Evolutionary conservation across 2,113 vertebrate species (phyloP).

Genomic region (Callospermophilus lateralis): DNA sequence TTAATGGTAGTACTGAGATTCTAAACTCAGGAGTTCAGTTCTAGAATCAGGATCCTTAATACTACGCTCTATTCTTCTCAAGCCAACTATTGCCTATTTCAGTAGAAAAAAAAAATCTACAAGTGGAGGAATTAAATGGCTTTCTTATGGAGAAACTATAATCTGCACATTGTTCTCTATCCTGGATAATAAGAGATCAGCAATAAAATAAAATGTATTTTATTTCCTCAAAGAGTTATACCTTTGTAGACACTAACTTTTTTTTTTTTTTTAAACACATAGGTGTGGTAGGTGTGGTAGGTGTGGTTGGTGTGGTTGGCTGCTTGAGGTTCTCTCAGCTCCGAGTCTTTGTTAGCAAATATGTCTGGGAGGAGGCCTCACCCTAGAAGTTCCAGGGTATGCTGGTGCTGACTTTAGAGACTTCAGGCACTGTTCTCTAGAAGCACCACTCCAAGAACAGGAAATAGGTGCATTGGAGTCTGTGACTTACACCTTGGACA

Average conservation of each 20-base stretch:
- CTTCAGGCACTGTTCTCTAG: constrained; percentile 8
- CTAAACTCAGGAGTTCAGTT: background rate
- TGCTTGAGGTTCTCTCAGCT: background rate
- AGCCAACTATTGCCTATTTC: background rate
- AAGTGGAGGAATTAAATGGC: background rate
- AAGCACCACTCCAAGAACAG: constrained; percentile 5
- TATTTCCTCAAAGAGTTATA: constrained; percentile 55
- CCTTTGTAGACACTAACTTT: constrained; percentile 31
- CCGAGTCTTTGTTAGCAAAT: constrained; percentile 18
- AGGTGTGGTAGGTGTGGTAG: background rate
- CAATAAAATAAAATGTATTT: constrained; percentile 5
- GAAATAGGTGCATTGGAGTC: background rate
- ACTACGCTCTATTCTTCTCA: constrained; percentile 16
- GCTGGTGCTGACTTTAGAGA: background rate
- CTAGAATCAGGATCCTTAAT: background rate
- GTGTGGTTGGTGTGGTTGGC: constrained; percentile 23
- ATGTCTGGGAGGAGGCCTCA: background rate
- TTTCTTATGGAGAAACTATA: background rate
- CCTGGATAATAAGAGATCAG: constrained; percentile 34
- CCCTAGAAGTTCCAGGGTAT: background rate
- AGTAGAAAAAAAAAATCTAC: background rate
- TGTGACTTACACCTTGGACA: background rate
- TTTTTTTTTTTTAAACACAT: constrained; percentile 9
- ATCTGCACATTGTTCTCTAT: background rate
- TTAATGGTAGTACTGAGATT: background rate